These are phyloP conservation scores for Acanthosepion lycidas DNA, from an alignment of 2,888 invertebrate genomes.

Conservation along the genomic window DNA sequence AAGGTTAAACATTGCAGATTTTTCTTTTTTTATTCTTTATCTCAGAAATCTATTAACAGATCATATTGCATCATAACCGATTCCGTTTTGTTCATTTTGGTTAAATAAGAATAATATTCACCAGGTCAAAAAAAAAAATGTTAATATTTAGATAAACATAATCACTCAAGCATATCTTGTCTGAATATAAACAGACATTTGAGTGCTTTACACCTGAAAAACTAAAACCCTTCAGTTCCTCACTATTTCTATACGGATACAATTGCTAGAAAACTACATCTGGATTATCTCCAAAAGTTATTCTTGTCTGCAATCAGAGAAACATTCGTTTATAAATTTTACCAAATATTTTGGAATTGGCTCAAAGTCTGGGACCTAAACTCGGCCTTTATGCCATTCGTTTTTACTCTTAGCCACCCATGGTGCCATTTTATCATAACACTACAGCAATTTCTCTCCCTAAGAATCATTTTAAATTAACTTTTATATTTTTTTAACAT, in stretches of 20 bases:
- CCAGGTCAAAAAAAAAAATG: not conserved
- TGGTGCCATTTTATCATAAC: not conserved
- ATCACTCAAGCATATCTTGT: not conserved
- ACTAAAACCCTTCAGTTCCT: not conserved
- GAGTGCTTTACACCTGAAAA: not conserved
- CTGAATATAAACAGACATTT: not conserved
- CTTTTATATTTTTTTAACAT: not conserved
- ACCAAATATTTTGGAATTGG: not conserved
- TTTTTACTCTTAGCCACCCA: not conserved
- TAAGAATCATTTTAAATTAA: not conserved
- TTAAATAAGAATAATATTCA: not conserved
- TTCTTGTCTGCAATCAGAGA: slow-evolving; percentile 7
- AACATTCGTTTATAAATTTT: not conserved
- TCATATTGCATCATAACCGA: not conserved
- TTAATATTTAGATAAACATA: not conserved
- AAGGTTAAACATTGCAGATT: too few species aligned
- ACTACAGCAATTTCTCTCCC: not conserved
- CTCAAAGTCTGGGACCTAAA: not conserved
- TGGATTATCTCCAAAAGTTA: slow-evolving; percentile 8
- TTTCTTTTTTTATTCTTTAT: not conserved
- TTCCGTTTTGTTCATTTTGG: not conserved
- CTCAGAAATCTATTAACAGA: not conserved
- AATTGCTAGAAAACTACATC: not conserved
- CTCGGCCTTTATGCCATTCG: not conserved
- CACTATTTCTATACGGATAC: not conserved